Evolutionary conservation across 2,888 invertebrate genomes (phyloP).

Genomic region (Cremastinae sp.): DNA sequence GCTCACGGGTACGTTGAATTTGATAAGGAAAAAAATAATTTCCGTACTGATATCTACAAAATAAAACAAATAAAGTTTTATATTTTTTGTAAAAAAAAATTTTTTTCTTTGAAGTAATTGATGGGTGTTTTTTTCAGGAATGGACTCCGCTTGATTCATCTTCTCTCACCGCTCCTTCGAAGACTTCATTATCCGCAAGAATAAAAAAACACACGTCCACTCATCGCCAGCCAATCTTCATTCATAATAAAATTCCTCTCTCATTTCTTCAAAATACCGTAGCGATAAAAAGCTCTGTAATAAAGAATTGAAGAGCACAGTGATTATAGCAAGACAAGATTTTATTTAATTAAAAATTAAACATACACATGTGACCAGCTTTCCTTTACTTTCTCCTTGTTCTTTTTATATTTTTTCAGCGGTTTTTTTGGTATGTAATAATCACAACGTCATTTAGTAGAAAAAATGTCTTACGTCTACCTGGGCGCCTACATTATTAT

Average conservation of each 20-base stretch:
- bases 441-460: constrained; percentile 68
- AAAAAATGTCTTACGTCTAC: constrained; percentile 71
- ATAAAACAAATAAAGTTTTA: too few relatives aligned
- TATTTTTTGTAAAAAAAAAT: too few relatives aligned
- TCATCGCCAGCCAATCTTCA: not conserved
- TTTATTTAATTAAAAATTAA: constrained; percentile 73
- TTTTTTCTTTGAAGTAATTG: too few relatives aligned
- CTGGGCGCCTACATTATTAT: constrained; percentile 64
- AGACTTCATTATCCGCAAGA: constrained; percentile 42
- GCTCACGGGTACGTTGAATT: constrained; percentile 57
- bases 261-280: not conserved
- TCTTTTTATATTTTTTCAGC: not conserved
- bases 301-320: not conserved
- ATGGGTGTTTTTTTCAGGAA: constrained; percentile 76
- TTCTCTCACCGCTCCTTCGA: constrained; percentile 82
- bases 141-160: constrained; percentile 81
- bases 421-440: constrained; percentile 65
- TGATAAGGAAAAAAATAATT: not conserved
- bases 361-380: constrained; percentile 71
- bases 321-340: constrained; percentile 69
- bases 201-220: not conserved
- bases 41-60: not conserved
- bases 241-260: not conserved
- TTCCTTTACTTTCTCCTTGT: constrained; percentile 22
- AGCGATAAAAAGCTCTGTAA: not conserved